Evolutionary conservation across 2,113 vertebrate genomes (phyloP).

Genomic region (human): GRCh38 chr12:70736001-70736500

Average conservation of each 20-base stretch:
- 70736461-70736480: background rate
- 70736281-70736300: background rate
- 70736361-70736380: background rate
- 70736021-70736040: background rate
- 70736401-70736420: background rate
- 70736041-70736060: background rate
- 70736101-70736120: fast-evolving
- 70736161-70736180: background rate
- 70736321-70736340: background rate
- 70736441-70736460: fast-evolving
- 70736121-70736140: background rate
- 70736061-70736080: background rate
- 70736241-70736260: background rate
- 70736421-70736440: background rate
- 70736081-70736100: background rate
- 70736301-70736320: background rate
- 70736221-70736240: background rate
- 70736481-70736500: background rate
- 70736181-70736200: background rate
- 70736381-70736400: background rate
- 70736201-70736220: background rate
- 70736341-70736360: background rate
- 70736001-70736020: background rate
- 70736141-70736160: background rate
- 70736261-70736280: background rate